Evolutionary conservation across 2,797 vertebrate genomes (phyloP).

Genomic region (Macropus fuliginosus): DNA sequence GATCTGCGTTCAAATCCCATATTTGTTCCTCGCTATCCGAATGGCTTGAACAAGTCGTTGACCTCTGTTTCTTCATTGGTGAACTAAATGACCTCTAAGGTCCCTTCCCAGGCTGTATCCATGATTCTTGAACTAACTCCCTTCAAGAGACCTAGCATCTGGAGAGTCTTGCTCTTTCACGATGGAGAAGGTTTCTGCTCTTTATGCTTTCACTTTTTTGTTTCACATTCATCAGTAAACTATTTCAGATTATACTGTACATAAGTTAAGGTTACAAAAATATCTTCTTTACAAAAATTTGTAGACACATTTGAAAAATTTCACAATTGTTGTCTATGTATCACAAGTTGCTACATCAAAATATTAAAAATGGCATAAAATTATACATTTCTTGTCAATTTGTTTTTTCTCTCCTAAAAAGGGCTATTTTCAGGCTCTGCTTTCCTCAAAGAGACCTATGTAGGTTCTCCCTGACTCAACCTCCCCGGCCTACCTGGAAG

Average conservation of each 20-base stretch:
- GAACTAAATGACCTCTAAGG: too few relatives aligned
- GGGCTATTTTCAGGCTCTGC: conserved; percentile 84
- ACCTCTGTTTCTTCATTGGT: too few relatives aligned
- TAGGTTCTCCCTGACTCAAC: conserved; percentile 80
- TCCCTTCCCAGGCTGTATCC: too few relatives aligned
- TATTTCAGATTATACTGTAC: conserved; percentile 89
- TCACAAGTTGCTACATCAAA: conserved; percentile 89
- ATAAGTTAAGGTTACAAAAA: conserved; percentile 89
- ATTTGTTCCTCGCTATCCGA: too few relatives aligned
- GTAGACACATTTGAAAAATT: conserved; percentile 90
- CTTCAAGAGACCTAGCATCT: too few relatives aligned
- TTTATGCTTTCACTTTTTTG: too few relatives aligned
- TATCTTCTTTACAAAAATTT: conserved; percentile 92
- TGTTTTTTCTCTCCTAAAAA: conserved; percentile 83
- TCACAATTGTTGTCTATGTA: conserved; percentile 88
- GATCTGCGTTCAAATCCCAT: too few relatives aligned
- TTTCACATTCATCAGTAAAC: conserved; percentile 84
- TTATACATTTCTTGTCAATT: conserved; percentile 84
- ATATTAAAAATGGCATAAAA: conserved; percentile 90
- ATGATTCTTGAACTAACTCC: too few relatives aligned
- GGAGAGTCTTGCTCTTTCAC: too few relatives aligned
- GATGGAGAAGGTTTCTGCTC: too few relatives aligned
- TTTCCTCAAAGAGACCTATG: conserved; percentile 83
- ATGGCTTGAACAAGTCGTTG: too few relatives aligned
- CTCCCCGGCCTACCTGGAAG: conserved; percentile 79